phyloP scores from a whole-genome alignment of 1,140 invertebrate genomes.

The Bombus turneri region DNA sequence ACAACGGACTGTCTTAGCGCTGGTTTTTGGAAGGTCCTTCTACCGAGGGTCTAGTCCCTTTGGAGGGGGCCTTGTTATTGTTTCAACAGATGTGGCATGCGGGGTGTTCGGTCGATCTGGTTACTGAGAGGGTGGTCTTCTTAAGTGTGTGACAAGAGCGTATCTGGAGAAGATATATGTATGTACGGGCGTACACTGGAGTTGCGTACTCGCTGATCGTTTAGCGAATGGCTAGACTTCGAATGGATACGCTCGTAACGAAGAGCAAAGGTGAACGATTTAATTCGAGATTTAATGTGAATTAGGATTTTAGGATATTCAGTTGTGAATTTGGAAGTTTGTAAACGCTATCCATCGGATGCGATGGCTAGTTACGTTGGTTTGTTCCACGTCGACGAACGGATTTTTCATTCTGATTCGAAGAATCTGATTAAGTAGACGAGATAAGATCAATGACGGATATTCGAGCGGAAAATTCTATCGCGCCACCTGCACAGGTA shows the following conservation, averaged over 20 bases:
- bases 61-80: no score
- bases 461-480: slow-evolving; percentile 32
- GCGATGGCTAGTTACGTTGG: slow-evolving; percentile 7
- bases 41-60: no score
- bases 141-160: not conserved
- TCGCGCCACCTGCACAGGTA: slow-evolving; percentile 30
- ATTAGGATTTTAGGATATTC: not conserved
- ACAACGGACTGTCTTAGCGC: no score
- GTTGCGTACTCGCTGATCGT: not conserved
- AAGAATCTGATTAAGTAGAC: slow-evolving; percentile 22
- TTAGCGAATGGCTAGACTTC: no score
- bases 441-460: not conserved
- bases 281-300: not conserved
- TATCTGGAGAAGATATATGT: not conserved
- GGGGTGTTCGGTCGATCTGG: no score
- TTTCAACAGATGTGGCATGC: no score
- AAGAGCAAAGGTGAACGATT: not conserved
- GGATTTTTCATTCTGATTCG: not conserved
- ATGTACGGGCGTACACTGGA: no score
- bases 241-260: not conserved
- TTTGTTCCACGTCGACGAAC: slow-evolving; percentile 1
- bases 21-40: no score
- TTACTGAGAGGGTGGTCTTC: no score
- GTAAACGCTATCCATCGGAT: not conserved
- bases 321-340: not conserved